Evolutionary conservation across 2,113 vertebrate genomes (phyloP), one percentile per base, ranked within the genome.

Genomic region (Echinops telfairi): DNA sequence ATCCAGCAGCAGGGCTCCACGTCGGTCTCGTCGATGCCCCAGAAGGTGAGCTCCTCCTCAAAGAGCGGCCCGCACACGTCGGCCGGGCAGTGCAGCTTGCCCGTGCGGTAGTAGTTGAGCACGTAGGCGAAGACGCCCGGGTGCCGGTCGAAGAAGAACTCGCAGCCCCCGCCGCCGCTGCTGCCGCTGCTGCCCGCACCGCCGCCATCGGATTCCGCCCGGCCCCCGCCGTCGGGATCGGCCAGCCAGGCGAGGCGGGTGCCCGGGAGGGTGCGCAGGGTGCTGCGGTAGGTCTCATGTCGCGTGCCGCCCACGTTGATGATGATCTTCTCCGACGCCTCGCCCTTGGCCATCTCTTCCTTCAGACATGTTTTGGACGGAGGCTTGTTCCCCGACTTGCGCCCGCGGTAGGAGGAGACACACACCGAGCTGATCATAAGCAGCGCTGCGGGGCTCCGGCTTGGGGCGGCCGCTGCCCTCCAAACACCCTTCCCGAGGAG

Each of bases 1-100:
- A 99, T 99, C 99, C 99, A 99, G 98, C 99, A 99, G 94, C 99
- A 99, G 2, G 99, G 99, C 97, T 99, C 99, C 98, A 99, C 99
- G 91, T 99, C 99, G 0, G 99, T 99, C 98, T 99, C 99, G 5
- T 99, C 99, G 15, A 99, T 99, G 68, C 99, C 99, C 99, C 99
- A 99, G 96, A 99, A 99, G 68, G 99, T 99, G 73, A 99, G 98
- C 98, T 99, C 99, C 96, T 99, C 99, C 97, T 99, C 99, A 82
- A 99, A 99, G 62, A 99, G 98, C 5, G 99, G 99, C 9, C 99
- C 99, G 89, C 99, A 99, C 84, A 99, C 99, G 89, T 99, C 99
- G 0, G 99, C 99, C 0, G 99, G 99, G 97, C 99, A 99, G 98
- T 99, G 99, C 95, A 99, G 99, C 97, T 99, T 99, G 27, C 99